Conservation (phyloP, 2,113 vertebrate genomes). For the Rutilus rutilus region DNA sequence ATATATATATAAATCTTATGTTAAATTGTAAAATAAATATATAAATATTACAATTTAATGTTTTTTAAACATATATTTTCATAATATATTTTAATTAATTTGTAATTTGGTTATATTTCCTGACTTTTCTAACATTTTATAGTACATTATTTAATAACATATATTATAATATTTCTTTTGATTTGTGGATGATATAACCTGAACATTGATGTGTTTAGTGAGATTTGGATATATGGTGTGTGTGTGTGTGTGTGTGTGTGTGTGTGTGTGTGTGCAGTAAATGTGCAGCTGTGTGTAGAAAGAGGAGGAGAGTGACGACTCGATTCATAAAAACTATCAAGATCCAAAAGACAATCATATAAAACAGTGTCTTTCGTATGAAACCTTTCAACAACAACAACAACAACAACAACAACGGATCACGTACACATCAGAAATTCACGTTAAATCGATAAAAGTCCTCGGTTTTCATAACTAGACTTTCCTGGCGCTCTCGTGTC, state of each 20-base stretch:
- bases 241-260: background rate
- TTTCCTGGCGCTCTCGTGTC: constrained; percentile 90
- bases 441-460: background rate
- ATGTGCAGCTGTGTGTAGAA: background rate
- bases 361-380: constrained; percentile 67
- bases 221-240: too few relatives aligned
- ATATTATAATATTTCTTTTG: background rate
- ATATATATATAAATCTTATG: too few relatives aligned
- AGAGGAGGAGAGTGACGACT: constrained; percentile 35
- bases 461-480: constrained; percentile 70
- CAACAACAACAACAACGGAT: too few relatives aligned
- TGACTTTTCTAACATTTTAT: background rate
- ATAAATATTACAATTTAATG: too few relatives aligned
- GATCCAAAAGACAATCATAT: constrained; percentile 60
- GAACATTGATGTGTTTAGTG: background rate
- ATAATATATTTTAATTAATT: background rate
- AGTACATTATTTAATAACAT: background rate
- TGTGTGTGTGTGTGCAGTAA: too few relatives aligned
- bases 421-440: background rate
- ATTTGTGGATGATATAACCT: background rate
- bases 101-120: background rate
- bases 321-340: constrained; percentile 63
- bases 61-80: too few relatives aligned
- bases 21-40: too few relatives aligned
- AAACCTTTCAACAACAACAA: constrained; percentile 76